Base-by-base conservation (phyloP, 2,113 vertebrate genomes). In the Uropsilus gracilis region DNA sequence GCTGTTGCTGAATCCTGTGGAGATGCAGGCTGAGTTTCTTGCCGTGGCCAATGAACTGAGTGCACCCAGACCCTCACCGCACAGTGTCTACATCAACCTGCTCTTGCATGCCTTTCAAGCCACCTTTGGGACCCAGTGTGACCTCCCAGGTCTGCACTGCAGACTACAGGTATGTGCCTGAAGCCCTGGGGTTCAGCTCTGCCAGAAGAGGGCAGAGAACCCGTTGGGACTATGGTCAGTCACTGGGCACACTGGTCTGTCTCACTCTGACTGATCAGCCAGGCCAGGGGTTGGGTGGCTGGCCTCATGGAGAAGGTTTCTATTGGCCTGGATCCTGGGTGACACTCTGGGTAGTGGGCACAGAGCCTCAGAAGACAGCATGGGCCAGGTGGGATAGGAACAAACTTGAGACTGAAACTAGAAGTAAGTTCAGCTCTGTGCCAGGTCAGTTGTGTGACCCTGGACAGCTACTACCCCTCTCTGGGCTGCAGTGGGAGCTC, bases 101-200 rank as follows among this genome's bases (percentile, higher is more conserved):
- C 98, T 99, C 39, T 97, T 99, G 94, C 99, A 99, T 1, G 98
- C 99, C 95, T 99, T 99, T 98, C 99, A 99, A 98, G 98, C 99
- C 75, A 98, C 95, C 64, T 98, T 99, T 0, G 99, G 99, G 55
- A 96, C 98, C 92, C 94, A 92, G 92, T 99, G 98, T 0, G 98
- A 99, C 61, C 98, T 99, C n/a, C 95, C 89, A 0, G 91, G 95
- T 73, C 98, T 99, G 86, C 98, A 97, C 42, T 82, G 28, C 50
- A 94, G 97, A 64, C 98, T 99, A 89, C 98, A 99, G 99, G 99
- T 99, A 98, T 8, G 73, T 75, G 30, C 11, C 39, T 4, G 64
- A 46, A 66, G 11, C 39, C 77, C n/a, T 16, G 34, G 61, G 46
- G 64, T 44, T 82, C 11, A 63, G 16, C 64, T 26, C 22, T 13